phyloP scores from a whole-genome alignment of 2,888 invertebrate species.

The Agrotis clavis region DNA sequence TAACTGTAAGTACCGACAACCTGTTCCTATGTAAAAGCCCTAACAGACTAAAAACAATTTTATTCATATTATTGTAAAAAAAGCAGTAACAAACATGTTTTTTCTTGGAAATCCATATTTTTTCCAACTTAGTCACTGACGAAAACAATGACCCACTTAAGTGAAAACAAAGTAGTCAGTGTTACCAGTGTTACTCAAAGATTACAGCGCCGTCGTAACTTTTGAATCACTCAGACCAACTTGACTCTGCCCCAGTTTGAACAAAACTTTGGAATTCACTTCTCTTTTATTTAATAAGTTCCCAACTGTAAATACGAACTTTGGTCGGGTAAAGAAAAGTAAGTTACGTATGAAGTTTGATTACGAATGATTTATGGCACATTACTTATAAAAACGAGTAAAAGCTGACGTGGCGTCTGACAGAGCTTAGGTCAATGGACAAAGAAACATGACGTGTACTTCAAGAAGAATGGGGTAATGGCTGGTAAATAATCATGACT shows the following conservation, averaged over 20 bases:
- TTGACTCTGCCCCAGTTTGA: constrained; percentile 33
- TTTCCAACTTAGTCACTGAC: neutral
- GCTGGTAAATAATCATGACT: too few relatives aligned
- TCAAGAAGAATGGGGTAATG: too few relatives aligned
- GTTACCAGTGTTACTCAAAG: constrained; percentile 18
- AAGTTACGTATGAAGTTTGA: constrained; percentile 37
- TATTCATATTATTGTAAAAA: too few relatives aligned
- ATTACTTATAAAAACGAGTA: neutral
- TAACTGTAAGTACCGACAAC: too few relatives aligned
- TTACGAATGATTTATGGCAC: constrained; percentile 34
- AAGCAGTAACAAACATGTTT: too few relatives aligned
- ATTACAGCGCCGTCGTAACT: constrained; percentile 24
- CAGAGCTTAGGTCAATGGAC: too few relatives aligned
- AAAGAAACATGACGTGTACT: too few relatives aligned
- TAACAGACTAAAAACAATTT: too few relatives aligned
- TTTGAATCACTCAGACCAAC: constrained; percentile 30
- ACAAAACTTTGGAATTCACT: constrained; percentile 38
- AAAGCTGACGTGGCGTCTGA: too few relatives aligned
- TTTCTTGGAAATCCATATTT: neutral
- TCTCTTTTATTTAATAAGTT: constrained; percentile 57
- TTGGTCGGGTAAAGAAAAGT: constrained; percentile 32
- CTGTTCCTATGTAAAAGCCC: too few relatives aligned
- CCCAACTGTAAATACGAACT: constrained; percentile 29
- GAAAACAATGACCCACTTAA: neutral
- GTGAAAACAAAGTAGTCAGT: constrained; percentile 20